Evolutionary conservation across 1,140 invertebrate species (phyloP).

Genomic region (Lamellibrachia luymesi): DNA sequence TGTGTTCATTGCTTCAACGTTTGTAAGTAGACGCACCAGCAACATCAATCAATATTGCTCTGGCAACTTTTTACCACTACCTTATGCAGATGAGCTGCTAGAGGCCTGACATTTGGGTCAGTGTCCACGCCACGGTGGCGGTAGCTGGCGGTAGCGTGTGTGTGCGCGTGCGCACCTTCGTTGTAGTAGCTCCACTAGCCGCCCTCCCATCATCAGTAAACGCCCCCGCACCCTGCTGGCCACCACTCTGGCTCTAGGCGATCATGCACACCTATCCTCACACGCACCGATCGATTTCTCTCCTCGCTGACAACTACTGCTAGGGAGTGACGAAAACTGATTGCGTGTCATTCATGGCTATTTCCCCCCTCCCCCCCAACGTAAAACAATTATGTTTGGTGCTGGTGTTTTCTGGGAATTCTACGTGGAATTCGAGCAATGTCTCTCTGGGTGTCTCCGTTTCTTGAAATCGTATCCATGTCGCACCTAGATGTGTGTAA

Average conservation of each 20-base stretch:
- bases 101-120: background rate
- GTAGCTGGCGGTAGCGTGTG: background rate
- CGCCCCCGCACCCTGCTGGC: background rate
- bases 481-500: background rate
- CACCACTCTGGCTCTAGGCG: background rate
- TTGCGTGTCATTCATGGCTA: background rate
- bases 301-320: background rate
- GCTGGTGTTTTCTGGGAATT: background rate
- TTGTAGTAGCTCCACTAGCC: background rate
- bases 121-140: background rate
- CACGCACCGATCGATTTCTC: background rate
- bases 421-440: background rate
- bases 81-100: background rate
- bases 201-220: background rate
- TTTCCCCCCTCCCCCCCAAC: background rate
- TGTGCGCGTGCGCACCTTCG: background rate
- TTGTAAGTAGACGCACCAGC: background rate
- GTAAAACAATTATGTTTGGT: background rate
- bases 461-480: background rate
- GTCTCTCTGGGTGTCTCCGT: background rate
- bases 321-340: background rate
- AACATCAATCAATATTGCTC: constrained; percentile 1
- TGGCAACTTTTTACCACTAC: background rate
- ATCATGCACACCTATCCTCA: background rate
- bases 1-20: background rate